Base-by-base conservation (phyloP, 2,888 invertebrate species). In the Notodonta dromedarius region DNA sequence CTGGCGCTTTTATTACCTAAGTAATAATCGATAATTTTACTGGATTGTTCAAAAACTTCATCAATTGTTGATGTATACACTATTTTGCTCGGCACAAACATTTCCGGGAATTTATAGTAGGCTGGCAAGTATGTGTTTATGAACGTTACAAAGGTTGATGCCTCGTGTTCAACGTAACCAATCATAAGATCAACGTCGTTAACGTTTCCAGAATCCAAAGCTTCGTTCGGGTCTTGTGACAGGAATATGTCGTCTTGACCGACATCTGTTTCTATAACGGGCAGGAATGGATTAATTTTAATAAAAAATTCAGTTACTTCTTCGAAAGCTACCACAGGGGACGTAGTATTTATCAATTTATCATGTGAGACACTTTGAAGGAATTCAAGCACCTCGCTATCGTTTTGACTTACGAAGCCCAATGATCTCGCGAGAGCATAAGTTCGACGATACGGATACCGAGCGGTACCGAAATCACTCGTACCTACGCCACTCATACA, bases 1-100 rank as follows among this genome's bases (percentile, higher is more conserved):
- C 52, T 44, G 9, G 63, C 46, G 7, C 44, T 48, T 39, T 52
- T 51, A 11, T 65, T 44, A n/a, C 62, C 60, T 14, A 67, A 65
- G 32, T 67, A 70, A 5, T 54, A 42, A 6, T 63, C 44, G 1
- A 14, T 57, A 58, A 70, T 62, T 11, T 16, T 56, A 1, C 46
- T 44, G 5, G 61, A 60, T 6, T 64, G 5, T 6, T 62, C 54
- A 46, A 60, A 57, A 32, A 58, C 58, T 9, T 48, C n/a, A 35
- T 57, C 54, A 4, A 58, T 52, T n/a, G 14, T 42, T 4, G 52
- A 42, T 3, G 35, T 40, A 13, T 58, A 42, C 12, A 58, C 53
- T 4, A 63, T 48, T 35, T 60, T 60, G 24, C 56, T 42, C 6
- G 70, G 70, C 9, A 61, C 63, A 7, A 68, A 55, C 50, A 70